Conservation (phyloP, 30 jellyfish, hydroid and myxozoan genomes). For the Pelagia noctiluca region DNA sequence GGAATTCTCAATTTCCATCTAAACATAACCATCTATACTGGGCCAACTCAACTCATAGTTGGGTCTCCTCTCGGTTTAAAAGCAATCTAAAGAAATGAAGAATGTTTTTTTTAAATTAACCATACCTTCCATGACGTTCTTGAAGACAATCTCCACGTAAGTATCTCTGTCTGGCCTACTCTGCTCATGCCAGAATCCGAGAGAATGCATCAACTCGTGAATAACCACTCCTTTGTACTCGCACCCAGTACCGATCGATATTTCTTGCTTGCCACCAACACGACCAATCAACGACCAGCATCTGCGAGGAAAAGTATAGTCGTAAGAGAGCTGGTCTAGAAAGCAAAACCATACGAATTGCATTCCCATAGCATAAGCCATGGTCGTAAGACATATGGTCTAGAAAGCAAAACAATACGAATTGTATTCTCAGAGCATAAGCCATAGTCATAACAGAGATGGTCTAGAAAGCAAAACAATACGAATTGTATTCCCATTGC, state of each 20-base stretch:
- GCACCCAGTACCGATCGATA: slow-evolving; percentile 81
- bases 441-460: too few species aligned
- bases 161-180: slow-evolving; percentile 75
- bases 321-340: too few species aligned
- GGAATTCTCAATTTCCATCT: too few species aligned
- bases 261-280: slow-evolving; percentile 78
- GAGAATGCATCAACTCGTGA: slow-evolving; percentile 82
- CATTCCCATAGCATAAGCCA: too few species aligned
- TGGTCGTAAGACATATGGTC: background rate
- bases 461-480: too few species aligned
- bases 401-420: background rate
- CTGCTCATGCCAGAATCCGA: slow-evolving; percentile 85
- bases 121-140: slow-evolving; percentile 69
- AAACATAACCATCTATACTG: too few species aligned
- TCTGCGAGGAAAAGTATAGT: slow-evolving; percentile 34
- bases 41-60: too few species aligned
- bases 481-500: too few species aligned
- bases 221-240: slow-evolving; percentile 69
- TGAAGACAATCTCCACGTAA: slow-evolving; percentile 33
- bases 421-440: too few species aligned
- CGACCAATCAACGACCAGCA: slow-evolving; percentile 91
- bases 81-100: background rate
- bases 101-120: background rate
- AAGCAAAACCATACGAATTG: background rate
- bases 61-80: background rate